Percentiles rank a stretch among this genome's conserved stretches.
These are phyloP conservation scores for Venusia cambrica DNA, from an alignment of 2,888 invertebrate genomes.

Conservation along the genomic window DNA sequence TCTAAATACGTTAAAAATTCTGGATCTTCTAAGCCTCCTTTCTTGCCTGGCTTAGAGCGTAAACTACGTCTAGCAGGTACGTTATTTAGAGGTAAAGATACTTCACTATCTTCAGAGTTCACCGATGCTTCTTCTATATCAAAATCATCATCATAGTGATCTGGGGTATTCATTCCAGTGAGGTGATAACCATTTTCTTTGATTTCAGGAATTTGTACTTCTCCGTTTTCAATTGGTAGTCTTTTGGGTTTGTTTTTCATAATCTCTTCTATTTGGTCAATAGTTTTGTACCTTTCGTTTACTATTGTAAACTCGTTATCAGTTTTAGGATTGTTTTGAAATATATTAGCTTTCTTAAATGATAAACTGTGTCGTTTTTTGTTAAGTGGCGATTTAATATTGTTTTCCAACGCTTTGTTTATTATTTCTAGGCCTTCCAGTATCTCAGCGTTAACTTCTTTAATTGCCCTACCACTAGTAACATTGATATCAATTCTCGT, in stretches of 20 bases:
- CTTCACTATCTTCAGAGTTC: constrained; percentile 42
- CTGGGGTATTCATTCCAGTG: constrained; percentile 18
- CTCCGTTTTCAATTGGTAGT: constrained; percentile 18
- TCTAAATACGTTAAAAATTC: constrained; percentile 76
- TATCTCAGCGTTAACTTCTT: constrained; percentile 22
- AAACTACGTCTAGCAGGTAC: constrained; percentile 37
- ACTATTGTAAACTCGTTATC: not conserved
- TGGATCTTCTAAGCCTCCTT: constrained; percentile 42
- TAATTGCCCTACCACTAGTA: not conserved
- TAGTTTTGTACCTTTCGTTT: constrained; percentile 17
- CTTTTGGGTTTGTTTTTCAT: constrained; percentile 17
- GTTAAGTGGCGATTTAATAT: constrained; percentile 5
- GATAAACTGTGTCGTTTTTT: constrained; percentile 13
- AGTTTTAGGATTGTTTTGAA: constrained; percentile 3
- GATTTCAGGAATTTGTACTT: constrained; percentile 18
- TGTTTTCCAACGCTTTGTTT: constrained; percentile 5
- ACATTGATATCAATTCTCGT: constrained; percentile 9
- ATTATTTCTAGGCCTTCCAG: constrained; percentile 7
- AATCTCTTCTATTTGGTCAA: constrained; percentile 22
- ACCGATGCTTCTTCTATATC: constrained; percentile 36
- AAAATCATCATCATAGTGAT: constrained; percentile 29
- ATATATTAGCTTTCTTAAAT: constrained; percentile 10
- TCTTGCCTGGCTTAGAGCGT: constrained; percentile 29
- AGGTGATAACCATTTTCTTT: constrained; percentile 18
- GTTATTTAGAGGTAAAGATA: constrained; percentile 20